These are phyloP conservation scores for Zosterops japonicus DNA, from an alignment of 2,113 vertebrate genomes.

Conservation along the genomic window DNA sequence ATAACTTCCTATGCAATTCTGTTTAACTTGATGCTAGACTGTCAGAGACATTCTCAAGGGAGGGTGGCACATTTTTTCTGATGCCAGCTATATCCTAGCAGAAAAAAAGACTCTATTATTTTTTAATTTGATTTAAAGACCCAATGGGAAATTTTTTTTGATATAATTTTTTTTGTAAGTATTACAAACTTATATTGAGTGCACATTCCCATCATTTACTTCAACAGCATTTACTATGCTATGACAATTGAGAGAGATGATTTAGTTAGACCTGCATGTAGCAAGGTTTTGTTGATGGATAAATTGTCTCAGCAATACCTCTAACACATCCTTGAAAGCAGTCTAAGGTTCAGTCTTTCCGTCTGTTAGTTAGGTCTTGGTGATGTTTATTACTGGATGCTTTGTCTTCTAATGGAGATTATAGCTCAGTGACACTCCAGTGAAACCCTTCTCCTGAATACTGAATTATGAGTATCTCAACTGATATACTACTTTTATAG, in stretches of 20 bases:
- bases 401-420: neutral
- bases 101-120: neutral
- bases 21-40: neutral
- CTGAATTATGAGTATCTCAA: neutral
- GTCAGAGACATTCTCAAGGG: neutral
- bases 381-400: neutral
- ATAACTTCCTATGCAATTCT: neutral
- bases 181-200: neutral
- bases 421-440: neutral
- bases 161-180: neutral
- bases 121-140: neutral
- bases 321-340: neutral
- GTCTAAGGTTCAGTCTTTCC: neutral
- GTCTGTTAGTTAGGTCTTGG: neutral
- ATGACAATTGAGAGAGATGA: neutral
- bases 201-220: neutral
- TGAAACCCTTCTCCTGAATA: neutral
- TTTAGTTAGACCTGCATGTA: neutral
- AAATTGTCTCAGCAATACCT: neutral
- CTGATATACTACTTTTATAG: neutral
- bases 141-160: neutral
- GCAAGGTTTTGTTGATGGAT: neutral
- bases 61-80: neutral
- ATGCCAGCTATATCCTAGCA: neutral
- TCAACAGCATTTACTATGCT: neutral